Evolutionary conservation across 1,140 invertebrate genomes (phyloP).

Genomic region (Atta cephalotes): DNA sequence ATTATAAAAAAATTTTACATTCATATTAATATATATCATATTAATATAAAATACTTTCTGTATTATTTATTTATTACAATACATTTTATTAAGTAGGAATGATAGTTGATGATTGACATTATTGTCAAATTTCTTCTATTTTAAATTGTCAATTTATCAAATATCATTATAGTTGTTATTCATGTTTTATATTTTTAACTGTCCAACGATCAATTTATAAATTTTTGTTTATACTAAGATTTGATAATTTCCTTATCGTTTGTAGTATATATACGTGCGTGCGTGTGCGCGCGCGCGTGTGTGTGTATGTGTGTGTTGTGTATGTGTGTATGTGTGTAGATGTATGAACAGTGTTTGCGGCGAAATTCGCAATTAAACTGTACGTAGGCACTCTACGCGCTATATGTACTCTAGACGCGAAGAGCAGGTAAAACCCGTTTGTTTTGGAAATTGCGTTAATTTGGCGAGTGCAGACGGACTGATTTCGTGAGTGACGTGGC

Average conservation of each 20-base stretch:
- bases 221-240: slow-evolving; percentile 8
- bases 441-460: slow-evolving; percentile 85
- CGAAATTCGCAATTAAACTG: slow-evolving; percentile 79
- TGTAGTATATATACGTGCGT: too few species aligned
- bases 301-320: too few species aligned
- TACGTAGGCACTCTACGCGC: slow-evolving; percentile 63
- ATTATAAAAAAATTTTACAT: not conserved
- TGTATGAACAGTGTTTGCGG: slow-evolving; percentile 79
- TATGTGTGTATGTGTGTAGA: slow-evolving; percentile 21
- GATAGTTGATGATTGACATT: not conserved
- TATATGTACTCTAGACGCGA: slow-evolving; percentile 63
- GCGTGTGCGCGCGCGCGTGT: too few species aligned
- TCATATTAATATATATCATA: not conserved
- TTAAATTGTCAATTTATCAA: not conserved
- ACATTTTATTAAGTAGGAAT: slow-evolving; percentile 6
- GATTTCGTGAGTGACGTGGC: slow-evolving; percentile 83
- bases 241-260: slow-evolving; percentile 37
- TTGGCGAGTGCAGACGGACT: slow-evolving; percentile 79
- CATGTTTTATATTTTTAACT: not conserved
- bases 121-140: not conserved
- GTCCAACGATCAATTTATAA: slow-evolving; percentile 13
- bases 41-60: too few species aligned
- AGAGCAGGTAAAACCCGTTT: slow-evolving; percentile 77
- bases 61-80: not conserved
- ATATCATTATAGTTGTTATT: not conserved